These are phyloP conservation scores for Tangara arthus DNA, from an alignment of 2,797 vertebrate genomes.

Conservation along the genomic window DNA sequence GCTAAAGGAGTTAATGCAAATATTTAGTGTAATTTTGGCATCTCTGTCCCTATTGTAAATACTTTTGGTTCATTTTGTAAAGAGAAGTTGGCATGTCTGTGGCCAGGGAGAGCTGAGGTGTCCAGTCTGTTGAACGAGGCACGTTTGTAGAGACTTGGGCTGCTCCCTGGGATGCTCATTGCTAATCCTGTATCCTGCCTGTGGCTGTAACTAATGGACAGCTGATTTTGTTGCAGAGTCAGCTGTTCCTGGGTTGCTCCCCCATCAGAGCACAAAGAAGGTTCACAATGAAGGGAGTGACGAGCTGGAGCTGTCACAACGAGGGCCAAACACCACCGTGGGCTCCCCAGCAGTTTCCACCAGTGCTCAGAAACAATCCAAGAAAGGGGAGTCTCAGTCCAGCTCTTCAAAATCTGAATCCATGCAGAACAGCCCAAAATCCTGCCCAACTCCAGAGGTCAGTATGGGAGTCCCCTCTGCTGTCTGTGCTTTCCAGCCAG, in stretches of 20 bases:
- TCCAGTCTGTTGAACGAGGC: neutral
- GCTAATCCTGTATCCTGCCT: neutral
- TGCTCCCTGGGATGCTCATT: neutral
- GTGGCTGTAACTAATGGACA: neutral
- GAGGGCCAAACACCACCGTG: neutral
- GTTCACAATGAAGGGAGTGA: slow-evolving; percentile 2
- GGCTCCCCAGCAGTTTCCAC: slow-evolving; percentile 71
- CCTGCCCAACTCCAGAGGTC: slow-evolving; percentile 93
- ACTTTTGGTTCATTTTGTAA: neutral
- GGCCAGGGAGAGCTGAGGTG: neutral
- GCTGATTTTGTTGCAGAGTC: slow-evolving; percentile 47
- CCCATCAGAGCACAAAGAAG: neutral
- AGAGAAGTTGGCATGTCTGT: neutral
- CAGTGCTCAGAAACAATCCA: slow-evolving; percentile 77
- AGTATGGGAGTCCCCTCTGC: neutral
- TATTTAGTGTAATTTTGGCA: neutral
- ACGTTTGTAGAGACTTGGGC: neutral
- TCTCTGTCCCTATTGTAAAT: neutral
- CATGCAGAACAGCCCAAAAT: slow-evolving; percentile 89
- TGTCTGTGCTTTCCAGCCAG: neutral
- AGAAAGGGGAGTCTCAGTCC: slow-evolving; percentile 79
- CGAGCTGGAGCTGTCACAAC: neutral
- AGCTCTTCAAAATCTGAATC: slow-evolving; percentile 88
- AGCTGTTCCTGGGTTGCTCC: neutral
- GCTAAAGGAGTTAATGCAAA: neutral